These are phyloP conservation scores for Pantherophis guttatus DNA, from an alignment of 2,113 vertebrate species.

Conservation along the genomic window DNA sequence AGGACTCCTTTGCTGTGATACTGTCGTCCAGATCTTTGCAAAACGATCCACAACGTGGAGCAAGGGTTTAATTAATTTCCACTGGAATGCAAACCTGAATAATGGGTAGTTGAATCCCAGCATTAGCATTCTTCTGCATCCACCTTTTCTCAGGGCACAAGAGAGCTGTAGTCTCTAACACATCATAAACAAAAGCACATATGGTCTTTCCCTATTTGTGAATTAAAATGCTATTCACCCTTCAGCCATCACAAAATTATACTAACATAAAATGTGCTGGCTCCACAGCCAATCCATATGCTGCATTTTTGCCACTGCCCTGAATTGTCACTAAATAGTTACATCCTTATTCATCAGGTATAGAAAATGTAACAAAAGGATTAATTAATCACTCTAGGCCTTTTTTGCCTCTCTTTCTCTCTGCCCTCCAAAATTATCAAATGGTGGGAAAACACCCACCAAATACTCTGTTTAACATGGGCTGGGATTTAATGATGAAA, in stretches of 20 bases:
- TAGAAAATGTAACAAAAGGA: not conserved
- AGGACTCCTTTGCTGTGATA: constrained; percentile 24
- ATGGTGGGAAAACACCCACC: not conserved
- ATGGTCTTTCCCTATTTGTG: not conserved
- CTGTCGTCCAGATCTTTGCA: constrained; percentile 22
- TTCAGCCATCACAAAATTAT: not conserved
- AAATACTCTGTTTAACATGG: not conserved
- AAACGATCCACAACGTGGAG: constrained; percentile 31
- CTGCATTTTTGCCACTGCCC: not conserved
- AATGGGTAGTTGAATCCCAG: constrained; percentile 24
- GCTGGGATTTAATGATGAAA: not conserved
- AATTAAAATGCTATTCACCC: not conserved
- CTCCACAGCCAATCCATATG: not conserved
- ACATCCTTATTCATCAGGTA: not conserved
- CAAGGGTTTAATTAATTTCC: constrained; percentile 27
- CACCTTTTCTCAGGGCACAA: not conserved
- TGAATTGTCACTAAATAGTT: not conserved
- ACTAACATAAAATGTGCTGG: not conserved
- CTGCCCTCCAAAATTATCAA: not conserved
- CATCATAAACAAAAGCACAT: not conserved
- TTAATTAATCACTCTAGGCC: not conserved
- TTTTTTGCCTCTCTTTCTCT: not conserved
- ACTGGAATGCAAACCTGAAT: constrained; percentile 16
- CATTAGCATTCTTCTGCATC: not conserved
- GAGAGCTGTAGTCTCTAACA: not conserved